Conservation (phyloP, 2,797 vertebrate genomes). For the Myotis vivesi region DNA sequence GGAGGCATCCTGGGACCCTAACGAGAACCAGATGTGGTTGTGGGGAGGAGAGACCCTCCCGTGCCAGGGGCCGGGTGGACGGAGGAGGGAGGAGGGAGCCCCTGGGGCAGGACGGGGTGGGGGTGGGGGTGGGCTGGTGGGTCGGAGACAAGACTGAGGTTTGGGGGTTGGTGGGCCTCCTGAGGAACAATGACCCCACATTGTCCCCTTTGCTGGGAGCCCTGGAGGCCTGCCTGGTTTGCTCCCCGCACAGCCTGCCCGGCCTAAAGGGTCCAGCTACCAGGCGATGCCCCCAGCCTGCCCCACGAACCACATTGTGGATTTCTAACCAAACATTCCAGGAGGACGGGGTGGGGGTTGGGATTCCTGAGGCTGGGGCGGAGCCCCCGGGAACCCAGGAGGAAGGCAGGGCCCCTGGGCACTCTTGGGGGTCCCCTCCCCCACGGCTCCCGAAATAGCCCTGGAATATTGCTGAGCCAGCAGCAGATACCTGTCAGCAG, state of each 20-base stretch:
- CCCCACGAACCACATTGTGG: constrained; percentile 58
- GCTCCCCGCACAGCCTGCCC: neutral
- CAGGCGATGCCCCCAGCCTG: neutral
- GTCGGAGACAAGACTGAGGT: constrained; percentile 12
- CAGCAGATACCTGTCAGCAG: neutral
- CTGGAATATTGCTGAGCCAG: neutral
- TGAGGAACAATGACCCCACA: constrained; percentile 76
- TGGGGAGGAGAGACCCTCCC: constrained; percentile 75
- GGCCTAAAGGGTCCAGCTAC: neutral
- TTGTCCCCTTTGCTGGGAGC: constrained; percentile 69
- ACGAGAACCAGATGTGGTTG: constrained; percentile 87
- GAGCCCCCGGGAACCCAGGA: neutral
- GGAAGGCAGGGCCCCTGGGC: neutral
- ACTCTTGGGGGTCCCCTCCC: neutral
- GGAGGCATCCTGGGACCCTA: constrained; percentile 83
- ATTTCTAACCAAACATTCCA: constrained; percentile 72
- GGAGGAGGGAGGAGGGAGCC: constrained; percentile 39
- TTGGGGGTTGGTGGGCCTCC: neutral
- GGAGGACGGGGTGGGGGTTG: constrained; percentile 26
- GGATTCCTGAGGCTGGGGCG: neutral
- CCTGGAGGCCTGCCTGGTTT: constrained; percentile 20
- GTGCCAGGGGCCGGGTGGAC: constrained; percentile 66
- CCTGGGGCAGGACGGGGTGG: neutral
- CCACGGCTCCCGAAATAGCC: neutral
- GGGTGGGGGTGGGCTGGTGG: neutral